A percentile compares a stretch with the other conserved stretches of the same genome.
These are phyloP conservation scores for Tethya wilhelma DNA, from an alignment of 37 sponge, comb jelly and placozoan genomes.

Conservation along the genomic window DNA sequence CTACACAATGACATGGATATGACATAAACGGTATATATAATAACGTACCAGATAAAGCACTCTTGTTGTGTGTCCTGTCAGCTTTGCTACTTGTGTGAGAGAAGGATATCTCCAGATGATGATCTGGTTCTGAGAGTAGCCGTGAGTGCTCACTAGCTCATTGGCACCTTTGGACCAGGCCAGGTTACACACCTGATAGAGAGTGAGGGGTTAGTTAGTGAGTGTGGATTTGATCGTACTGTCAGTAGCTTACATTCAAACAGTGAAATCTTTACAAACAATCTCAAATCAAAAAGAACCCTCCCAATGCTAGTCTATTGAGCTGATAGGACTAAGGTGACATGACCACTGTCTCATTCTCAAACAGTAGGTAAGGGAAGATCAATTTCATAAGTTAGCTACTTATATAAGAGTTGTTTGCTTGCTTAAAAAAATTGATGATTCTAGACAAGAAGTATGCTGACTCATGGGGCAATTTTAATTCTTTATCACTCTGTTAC, in stretches of 20 bases:
- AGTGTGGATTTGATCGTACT: neutral
- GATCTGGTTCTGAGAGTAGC: constrained; percentile 96
- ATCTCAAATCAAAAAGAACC: neutral
- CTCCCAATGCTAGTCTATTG: too few relatives aligned
- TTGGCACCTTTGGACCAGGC: constrained; percentile 87
- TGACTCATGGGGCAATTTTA: too few relatives aligned
- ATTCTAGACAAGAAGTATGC: too few relatives aligned
- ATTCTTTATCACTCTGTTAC: neutral
- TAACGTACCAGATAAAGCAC: constrained; percentile 87
- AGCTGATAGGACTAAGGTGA: too few relatives aligned
- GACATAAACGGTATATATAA: too few relatives aligned
- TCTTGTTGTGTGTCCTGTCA: constrained; percentile 91
- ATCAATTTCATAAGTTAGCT: too few relatives aligned
- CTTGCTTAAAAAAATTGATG: too few relatives aligned
- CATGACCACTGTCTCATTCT: too few relatives aligned
- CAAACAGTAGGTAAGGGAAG: too few relatives aligned
- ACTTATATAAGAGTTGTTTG: too few relatives aligned
- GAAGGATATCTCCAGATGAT: constrained; percentile 91
- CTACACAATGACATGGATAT: too few relatives aligned
- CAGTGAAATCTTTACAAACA: neutral
- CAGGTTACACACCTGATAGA: constrained; percentile 84
- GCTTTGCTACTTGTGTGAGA: constrained; percentile 79
- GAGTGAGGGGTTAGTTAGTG: neutral
- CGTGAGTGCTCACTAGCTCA: constrained; percentile 95
- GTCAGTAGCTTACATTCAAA: neutral